A percentile compares a stretch with the other conserved stretches of the same genome.
phyloP scores from a whole-genome alignment of 2,888 invertebrate genomes.

The Tetropium fuscum region DNA sequence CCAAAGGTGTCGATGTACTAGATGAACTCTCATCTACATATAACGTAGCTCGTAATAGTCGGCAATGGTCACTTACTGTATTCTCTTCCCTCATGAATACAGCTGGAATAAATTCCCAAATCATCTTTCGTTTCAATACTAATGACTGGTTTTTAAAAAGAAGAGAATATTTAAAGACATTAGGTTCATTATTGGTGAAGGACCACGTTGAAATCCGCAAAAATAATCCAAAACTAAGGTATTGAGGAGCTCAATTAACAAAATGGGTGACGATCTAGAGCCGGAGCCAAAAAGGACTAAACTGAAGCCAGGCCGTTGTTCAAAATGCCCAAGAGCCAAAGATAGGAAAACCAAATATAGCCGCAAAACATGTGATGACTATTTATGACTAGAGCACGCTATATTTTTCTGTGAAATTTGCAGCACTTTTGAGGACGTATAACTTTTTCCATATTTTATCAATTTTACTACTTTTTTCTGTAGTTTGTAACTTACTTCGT shows the following conservation, averaged over 20 bases:
- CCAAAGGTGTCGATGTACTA: not conserved
- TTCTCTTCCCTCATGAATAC: conserved; percentile 1
- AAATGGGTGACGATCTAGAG: not conserved
- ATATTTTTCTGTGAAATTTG: too few species aligned
- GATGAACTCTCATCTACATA: not conserved
- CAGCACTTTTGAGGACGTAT: too few species aligned
- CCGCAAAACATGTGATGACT: not conserved
- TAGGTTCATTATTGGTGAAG: not conserved
- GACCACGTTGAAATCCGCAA: not conserved
- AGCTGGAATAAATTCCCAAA: conserved; percentile 1
- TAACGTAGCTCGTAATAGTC: not conserved
- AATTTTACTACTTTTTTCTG: not conserved
- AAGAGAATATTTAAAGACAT: not conserved
- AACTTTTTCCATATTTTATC: not conserved
- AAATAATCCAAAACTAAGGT: not conserved
- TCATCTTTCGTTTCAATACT: conserved; percentile 1
- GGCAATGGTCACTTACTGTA: conserved; percentile 4
- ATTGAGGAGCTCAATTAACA: not conserved
- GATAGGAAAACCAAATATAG: not conserved
- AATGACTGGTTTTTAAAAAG: not conserved
- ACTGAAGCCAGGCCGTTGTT: not conserved
- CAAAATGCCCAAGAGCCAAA: not conserved
- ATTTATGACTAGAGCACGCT: not conserved
- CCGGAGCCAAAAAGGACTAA: not conserved
- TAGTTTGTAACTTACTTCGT: not conserved